Evolutionary conservation across 2,888 invertebrate species (phyloP), one percentile per base, ranked within the genome.

Genomic region (Timema podura): DNA sequence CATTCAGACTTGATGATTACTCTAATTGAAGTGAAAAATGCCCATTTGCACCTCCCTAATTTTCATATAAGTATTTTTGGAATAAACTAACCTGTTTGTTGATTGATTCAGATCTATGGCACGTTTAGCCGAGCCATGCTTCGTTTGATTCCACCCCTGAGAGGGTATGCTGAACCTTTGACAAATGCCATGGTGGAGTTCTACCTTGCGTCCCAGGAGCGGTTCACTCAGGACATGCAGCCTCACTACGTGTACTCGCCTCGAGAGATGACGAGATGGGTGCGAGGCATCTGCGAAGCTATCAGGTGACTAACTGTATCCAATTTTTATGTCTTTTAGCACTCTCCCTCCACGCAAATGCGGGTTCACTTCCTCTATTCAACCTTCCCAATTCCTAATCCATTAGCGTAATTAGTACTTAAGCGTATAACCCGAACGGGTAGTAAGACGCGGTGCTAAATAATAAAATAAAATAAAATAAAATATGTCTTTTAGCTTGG

Each of bases 231-330:
- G 83, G 99, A 99, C 82, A 98, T 98, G 96, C 99, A 99, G 82
- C 99, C 99, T 0, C 99, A 99, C 83, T 99, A 99, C 81, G 98
- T 99, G 0, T 99, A 99, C 84, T 98, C 98, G 70, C 99, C 99
- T 10, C 87, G 95, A 78, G 99, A 99, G 84, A 95, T 99, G 96
- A 99, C 99, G 0, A 85, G 99, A 79, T 99, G 99, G 99, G 98
- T 99, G 69, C 88, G 99, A 73, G 99, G 99, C 74, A 99, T 99
- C 76, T 98, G 97, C 80, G 99, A 99, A 83, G 99, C 99, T 10
- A 94, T 99, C 73, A 84, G 88, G 87, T 87, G 76, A 73, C 67
- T 11, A 51, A 51, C n/a, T 51, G 2, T 51, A 51, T 51, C 30
- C 30, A 30, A 30, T 30, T 30, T 30, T 30, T 30, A 30, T 30